Evolutionary conservation across 1,140 invertebrate genomes (phyloP), one percentile per base, ranked within the genome.

Genomic region (Halictus rubicundus): DNA sequence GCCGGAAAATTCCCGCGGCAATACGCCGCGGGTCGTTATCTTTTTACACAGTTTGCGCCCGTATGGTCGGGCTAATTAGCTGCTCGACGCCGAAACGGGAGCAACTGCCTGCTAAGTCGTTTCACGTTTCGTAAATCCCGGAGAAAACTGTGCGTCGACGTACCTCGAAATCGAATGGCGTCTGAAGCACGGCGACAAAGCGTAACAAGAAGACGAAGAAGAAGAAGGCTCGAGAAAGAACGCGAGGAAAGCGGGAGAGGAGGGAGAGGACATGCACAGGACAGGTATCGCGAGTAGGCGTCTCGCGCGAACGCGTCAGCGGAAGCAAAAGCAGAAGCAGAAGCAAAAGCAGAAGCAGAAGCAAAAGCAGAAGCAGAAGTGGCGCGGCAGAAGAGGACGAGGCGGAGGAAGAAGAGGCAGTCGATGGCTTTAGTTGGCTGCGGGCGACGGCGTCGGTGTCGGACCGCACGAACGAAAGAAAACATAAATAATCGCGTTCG

Each of bases 401-500:
- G 32, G 71, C 68, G 42, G 64, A 42, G 39, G 83, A 79, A 52
- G 78, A 88, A 84, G 88, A 83, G 89, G 86, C 87, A 89, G 88
- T 80, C 89, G 89, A 90, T 91, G 84, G 88, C 89, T 92, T 92
- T 93, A 92, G 91, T 91, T 52, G 88, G 89, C 91, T 92, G 89
- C 91, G 86, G 91, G 91, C 91, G 91, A 91, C 91, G 84, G 79
- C 83, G 82, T 87, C 85, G 85, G 80, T 83, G 82, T 87, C 85
- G 83, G 82, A 74, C 61, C 54, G 83, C 75, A 79, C 83, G 83
- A 84, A 89, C 88, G 88, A 92, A 92, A 92, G 91, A 92, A 93
- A 93, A 93, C 92, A 93, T 93, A 93, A 93, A 93, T 93, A 93
- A 93, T 93, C 92, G 90, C 89, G 90, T 91, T 92, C 91, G 92